Percentiles rank a stretch among this genome's conserved stretches.
Evolutionary conservation across 2,888 invertebrate genomes (phyloP).

Genomic region (Empis stercorea): DNA sequence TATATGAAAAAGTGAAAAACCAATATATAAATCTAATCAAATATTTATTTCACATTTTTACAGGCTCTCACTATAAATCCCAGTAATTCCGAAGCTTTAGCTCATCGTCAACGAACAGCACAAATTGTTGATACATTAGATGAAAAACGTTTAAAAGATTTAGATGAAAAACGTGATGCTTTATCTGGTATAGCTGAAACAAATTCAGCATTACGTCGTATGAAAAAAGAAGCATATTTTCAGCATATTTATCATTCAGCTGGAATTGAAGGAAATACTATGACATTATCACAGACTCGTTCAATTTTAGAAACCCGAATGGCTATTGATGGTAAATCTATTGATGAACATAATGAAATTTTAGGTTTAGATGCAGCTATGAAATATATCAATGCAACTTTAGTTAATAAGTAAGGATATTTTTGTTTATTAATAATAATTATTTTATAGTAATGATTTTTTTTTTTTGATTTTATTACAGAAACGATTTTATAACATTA

Average conservation of each 20-base stretch:
- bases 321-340: constrained; percentile 79
- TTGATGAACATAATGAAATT: constrained; percentile 95
- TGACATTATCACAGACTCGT: constrained; percentile 84
- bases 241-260: constrained; percentile 94
- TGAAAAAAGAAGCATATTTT: constrained; percentile 91
- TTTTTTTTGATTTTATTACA: constrained; percentile 18
- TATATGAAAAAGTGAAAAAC: no score
- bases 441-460: neutral
- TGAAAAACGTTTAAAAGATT: constrained; percentile 40
- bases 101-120: constrained; percentile 72
- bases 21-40: no score
- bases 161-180: constrained; percentile 72
- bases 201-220: constrained; percentile 66
- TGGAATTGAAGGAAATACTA: constrained; percentile 95
- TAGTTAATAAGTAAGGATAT: constrained; percentile 46
- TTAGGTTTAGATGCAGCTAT: constrained; percentile 87
- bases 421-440: neutral
- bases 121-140: constrained; percentile 85
- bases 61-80: constrained; percentile 72
- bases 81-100: constrained; percentile 63
- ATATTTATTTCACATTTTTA: constrained; percentile 2
- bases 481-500: constrained; percentile 63
- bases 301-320: constrained; percentile 82
- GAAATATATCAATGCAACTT: constrained; percentile 77
- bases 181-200: constrained; percentile 69